phyloP scores from a whole-genome alignment of 2,113 vertebrate genomes.

The Notarius lentiginosus region DNA sequence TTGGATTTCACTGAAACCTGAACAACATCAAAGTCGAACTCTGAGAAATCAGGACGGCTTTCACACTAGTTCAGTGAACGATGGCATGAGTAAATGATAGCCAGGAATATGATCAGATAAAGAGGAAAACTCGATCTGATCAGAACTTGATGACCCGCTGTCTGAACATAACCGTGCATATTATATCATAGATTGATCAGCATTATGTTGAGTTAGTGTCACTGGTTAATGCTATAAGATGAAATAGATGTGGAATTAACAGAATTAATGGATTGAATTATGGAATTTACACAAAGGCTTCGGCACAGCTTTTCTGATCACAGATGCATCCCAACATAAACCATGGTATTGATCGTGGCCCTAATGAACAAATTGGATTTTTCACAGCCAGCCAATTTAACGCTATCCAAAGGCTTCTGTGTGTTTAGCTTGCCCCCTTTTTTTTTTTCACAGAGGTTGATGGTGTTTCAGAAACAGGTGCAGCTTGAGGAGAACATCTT shows the following conservation, averaged over 20 bases:
- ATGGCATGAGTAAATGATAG: neutral
- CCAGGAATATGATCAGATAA: conserved; percentile 19
- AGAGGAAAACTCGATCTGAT: conserved; percentile 4
- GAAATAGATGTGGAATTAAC: conserved; percentile 43
- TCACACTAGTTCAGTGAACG: neutral
- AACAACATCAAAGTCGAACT: neutral
- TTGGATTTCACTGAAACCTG: conserved; percentile 9
- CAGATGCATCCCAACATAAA: conserved; percentile 50
- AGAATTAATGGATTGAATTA: conserved; percentile 48
- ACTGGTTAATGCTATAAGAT: conserved; percentile 38
- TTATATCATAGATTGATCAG: conserved; percentile 21
- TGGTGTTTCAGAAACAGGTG: conserved; percentile 47
- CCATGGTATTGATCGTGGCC: conserved; percentile 49
- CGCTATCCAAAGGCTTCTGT: conserved; percentile 53
- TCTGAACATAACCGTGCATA: conserved; percentile 49
- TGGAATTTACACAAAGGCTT: conserved; percentile 41
- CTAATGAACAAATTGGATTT: conserved; percentile 62
- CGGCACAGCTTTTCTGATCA: conserved; percentile 33
- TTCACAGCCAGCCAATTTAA: conserved; percentile 56
- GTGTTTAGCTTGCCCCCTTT: conserved; percentile 29
- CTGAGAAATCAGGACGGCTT: neutral
- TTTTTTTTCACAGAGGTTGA: neutral
- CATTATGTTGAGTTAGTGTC: conserved; percentile 38
- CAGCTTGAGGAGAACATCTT: conserved; percentile 46
- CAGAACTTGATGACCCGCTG: conserved; percentile 34